Evolutionary conservation across 2,797 vertebrate species (phyloP).

Genomic region (Galaxias olidus): DNA sequence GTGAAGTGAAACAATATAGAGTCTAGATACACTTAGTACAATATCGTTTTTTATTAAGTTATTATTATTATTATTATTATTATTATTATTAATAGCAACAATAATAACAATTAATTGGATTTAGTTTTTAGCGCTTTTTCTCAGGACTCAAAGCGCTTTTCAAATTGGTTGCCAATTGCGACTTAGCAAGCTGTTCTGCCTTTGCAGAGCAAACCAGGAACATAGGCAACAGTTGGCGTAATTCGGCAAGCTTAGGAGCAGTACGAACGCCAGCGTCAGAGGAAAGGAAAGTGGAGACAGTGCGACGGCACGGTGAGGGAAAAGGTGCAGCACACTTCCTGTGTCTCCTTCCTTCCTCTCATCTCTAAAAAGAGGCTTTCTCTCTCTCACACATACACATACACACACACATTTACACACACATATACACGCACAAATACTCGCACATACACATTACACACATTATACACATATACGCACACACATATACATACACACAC

Average conservation of each 20-base stretch:
- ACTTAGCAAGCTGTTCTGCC: no score
- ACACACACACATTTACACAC: conserved; percentile 5
- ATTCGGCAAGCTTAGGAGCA: background rate
- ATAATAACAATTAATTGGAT: no score
- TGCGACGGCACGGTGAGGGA: conserved; percentile 58
- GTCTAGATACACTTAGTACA: no score
- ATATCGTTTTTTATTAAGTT: no score
- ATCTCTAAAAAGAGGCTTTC: conserved; percentile 60
- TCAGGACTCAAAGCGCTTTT: no score
- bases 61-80: no score
- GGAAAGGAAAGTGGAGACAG: conserved; percentile 51
- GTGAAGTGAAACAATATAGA: no score
- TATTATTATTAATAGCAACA: no score
- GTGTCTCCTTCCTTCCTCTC: conserved; percentile 76
- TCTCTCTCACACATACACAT: conserved; percentile 17
- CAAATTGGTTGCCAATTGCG: no score
- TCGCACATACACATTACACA: background rate
- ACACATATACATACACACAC: conserved; percentile 6
- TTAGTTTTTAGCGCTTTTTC: no score
- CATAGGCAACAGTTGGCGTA: no score
- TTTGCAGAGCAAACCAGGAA: no score
- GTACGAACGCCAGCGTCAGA: conserved; percentile 11
- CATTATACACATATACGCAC: conserved; percentile 5
- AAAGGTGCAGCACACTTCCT: conserved; percentile 77
- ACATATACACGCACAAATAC: background rate